Evolutionary conservation across 2,888 invertebrate genomes (phyloP).

Genomic region (Pemphredon lugubris): DNA sequence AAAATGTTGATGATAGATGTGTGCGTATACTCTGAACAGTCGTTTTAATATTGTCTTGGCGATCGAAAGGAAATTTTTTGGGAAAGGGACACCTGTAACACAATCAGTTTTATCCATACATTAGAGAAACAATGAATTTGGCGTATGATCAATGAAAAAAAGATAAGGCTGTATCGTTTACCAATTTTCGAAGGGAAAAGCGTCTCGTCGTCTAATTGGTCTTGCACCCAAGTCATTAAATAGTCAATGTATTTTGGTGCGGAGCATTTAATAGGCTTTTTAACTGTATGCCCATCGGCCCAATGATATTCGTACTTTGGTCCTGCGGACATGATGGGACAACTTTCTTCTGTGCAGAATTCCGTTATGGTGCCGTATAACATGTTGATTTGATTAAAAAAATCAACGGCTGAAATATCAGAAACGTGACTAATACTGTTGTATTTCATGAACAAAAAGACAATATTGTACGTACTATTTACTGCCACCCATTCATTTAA

Average conservation of each 20-base stretch:
- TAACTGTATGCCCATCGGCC: constrained; percentile 99
- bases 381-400: constrained; percentile 99
- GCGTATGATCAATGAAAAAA: too few species aligned
- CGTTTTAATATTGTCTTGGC: constrained; percentile 99
- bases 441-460: neutral
- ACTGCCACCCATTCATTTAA: constrained; percentile 99
- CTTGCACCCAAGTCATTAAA: constrained; percentile 99
- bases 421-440: neutral
- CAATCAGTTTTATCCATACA: too few species aligned
- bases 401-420: constrained; percentile 93
- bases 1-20: constrained; percentile 99
- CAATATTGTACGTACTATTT: constrained; percentile 89
- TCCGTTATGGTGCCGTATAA: constrained; percentile 99
- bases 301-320: constrained; percentile 99
- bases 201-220: constrained; percentile 98
- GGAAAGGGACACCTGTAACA: constrained; percentile 94
- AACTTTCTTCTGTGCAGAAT: constrained; percentile 98
- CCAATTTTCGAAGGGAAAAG: constrained; percentile 99
- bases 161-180: too few species aligned
- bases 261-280: constrained; percentile 99
- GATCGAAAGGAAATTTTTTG: constrained; percentile 97
- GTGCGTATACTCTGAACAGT: constrained; percentile 99
- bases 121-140: too few species aligned
- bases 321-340: constrained; percentile 99
- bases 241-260: constrained; percentile 99